phyloP scores from a whole-genome alignment of 2,797 vertebrate species.

The Zalophus californianus region DNA sequence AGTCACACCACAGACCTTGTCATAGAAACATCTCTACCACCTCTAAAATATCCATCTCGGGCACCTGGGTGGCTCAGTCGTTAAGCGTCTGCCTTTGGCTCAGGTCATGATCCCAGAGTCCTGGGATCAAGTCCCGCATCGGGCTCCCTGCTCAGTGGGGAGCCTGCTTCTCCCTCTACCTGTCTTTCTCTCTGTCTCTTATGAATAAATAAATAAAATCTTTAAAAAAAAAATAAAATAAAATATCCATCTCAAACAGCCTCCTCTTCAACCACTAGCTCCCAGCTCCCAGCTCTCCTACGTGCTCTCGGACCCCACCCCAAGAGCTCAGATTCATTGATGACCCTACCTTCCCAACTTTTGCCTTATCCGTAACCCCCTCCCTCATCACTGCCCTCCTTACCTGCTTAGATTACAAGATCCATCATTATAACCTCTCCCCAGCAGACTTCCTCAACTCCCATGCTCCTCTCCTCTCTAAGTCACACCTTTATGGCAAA shows the following conservation, averaged over 20 bases:
- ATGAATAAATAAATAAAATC: too few relatives aligned
- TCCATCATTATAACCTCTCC: neutral
- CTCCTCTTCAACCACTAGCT: neutral
- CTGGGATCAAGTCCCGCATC: too few relatives aligned
- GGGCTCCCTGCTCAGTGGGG: too few relatives aligned
- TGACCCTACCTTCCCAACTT: neutral
- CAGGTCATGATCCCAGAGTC: too few relatives aligned
- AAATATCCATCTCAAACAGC: neutral
- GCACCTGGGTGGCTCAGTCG: too few relatives aligned
- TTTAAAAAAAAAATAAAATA: too few relatives aligned
- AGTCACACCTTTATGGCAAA: neutral
- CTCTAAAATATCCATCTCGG: neutral
- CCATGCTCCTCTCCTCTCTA: neutral
- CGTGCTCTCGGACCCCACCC: neutral
- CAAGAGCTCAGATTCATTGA: neutral
- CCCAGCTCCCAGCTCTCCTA: neutral
- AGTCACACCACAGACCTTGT: accelerated
- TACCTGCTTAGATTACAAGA: neutral
- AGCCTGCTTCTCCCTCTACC: too few relatives aligned
- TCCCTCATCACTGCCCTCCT: neutral
- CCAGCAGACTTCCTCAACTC: neutral
- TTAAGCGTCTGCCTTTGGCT: too few relatives aligned
- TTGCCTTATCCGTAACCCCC: neutral
- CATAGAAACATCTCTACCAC: neutral
- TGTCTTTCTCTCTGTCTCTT: too few relatives aligned